Conservation (phyloP, 1,140 invertebrate species). For the Leptinotarsa lineolata region DNA sequence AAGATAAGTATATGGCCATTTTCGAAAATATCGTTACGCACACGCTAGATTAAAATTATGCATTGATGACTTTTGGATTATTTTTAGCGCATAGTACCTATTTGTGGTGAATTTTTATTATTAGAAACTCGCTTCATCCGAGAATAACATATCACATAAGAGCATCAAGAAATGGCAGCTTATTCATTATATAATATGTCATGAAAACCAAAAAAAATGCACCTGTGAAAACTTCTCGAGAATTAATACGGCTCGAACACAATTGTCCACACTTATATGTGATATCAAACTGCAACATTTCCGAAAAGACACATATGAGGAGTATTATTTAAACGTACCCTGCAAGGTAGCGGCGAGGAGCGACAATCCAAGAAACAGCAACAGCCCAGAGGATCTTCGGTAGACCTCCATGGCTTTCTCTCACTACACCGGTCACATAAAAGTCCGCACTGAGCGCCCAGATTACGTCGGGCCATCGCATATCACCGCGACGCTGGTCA, state of each 20-base stretch:
- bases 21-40: background rate
- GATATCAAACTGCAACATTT: constrained; percentile 1
- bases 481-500: constrained; percentile 41
- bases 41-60: background rate
- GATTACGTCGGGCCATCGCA: constrained; percentile 45
- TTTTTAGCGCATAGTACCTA: constrained; percentile 45
- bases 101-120: constrained; percentile 48
- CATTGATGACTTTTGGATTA: constrained; percentile 31
- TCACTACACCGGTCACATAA: constrained; percentile 54
- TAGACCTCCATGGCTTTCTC: constrained; percentile 54
- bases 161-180: constrained; percentile 38
- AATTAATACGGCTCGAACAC: background rate
- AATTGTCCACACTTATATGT: constrained; percentile 5
- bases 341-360: constrained; percentile 54
- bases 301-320: constrained; percentile 18
- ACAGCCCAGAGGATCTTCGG: constrained; percentile 53
- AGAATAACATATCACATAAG: constrained; percentile 48
- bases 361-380: constrained; percentile 53
- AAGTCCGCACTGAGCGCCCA: constrained; percentile 52
- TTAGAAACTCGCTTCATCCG: constrained; percentile 46
- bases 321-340: constrained; percentile 47
- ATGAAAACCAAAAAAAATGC: background rate
- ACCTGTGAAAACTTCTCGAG: background rate
- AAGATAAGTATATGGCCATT: background rate
- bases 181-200: constrained; percentile 46